These are phyloP conservation scores for Periophthalmodon schlosseri DNA, from an alignment of 2,113 vertebrate species.

Conservation along the genomic window DNA sequence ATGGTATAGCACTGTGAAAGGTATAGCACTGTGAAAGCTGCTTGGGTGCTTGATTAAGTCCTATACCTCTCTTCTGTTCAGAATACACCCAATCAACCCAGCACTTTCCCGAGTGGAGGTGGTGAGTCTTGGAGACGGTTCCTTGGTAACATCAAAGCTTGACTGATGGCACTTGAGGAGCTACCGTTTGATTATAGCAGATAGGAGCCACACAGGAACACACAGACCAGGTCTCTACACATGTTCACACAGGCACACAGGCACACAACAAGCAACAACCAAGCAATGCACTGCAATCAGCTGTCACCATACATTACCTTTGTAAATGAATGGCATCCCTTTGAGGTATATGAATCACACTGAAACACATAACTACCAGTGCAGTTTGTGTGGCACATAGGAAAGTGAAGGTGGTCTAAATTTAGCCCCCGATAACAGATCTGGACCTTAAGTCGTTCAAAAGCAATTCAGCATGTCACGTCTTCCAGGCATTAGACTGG, in stretches of 20 bases:
- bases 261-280: conserved; percentile 23
- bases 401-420: conserved; percentile 32
- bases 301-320: conserved; percentile 5
- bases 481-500: conserved; percentile 44
- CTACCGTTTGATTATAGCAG: conserved; percentile 54
- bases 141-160: conserved; percentile 43
- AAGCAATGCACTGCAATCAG: conserved; percentile 41
- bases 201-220: conserved; percentile 41
- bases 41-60: neutral
- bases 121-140: conserved; percentile 19
- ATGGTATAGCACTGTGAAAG: neutral
- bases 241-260: conserved; percentile 6
- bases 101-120: conserved; percentile 3
- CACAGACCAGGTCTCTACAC: conserved; percentile 27
- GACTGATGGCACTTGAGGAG: conserved; percentile 53
- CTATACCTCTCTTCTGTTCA: neutral
- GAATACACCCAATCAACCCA: conserved; percentile 8
- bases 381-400: conserved; percentile 24
- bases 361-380: neutral
- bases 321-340: conserved; percentile 2
- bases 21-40: neutral
- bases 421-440: conserved; percentile 36
- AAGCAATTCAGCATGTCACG: conserved; percentile 42
- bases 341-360: neutral
- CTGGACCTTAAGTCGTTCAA: conserved; percentile 35